Base-by-base conservation (phyloP, 1,140 invertebrate species). In the Teleogryllus occipitalis region DNA sequence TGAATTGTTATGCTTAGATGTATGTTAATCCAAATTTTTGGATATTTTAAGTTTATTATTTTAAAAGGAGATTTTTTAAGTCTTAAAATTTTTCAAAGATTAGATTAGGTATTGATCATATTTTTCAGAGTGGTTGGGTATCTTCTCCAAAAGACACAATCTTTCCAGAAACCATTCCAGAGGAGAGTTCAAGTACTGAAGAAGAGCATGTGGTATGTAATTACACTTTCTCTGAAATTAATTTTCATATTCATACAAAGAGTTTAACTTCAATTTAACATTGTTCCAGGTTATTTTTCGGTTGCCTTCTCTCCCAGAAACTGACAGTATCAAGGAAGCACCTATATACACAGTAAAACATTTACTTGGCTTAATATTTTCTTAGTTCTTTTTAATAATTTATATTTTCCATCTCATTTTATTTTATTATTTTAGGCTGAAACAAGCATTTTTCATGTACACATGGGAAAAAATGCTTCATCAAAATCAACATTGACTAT, bases 111-210 rank as follows among this genome's bases (percentile, higher is more conserved):
- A 39, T 39, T 39, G 27, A 39, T 39, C 1, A 39, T 39, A 39
- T 39, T 39, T 39, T 39, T 39, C 27, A 39, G 27, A 39, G 27
- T 5, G 27, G 27, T 39, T 95, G 93, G 93, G 88, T 95, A 4
- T 93, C 94, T 2, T 95, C 94, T 0, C 94, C 93, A 8, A 95
- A 95, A 84, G 94, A 96, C 81, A 94, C 92, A 7, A 92, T 92
- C 74, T 96, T 96, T 85, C 95, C 95, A 1, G 95, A 97, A 89
- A 96, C 95, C 1, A 96, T 96, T 82, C 95, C 95, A 0, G 95
- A 97, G 87, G 95, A 97, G 85, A 95, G 93, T 84, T 96, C 95
- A 7, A 96, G 95, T 82, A 93, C 94, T 75, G 95, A 96, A 86
- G 95, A 96, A 84, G 95, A 97, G 86, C 94, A 96, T 85, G 94